phyloP scores from a whole-genome alignment of 2,888 invertebrate species.

The Caenorhabditis drosophilae region DNA sequence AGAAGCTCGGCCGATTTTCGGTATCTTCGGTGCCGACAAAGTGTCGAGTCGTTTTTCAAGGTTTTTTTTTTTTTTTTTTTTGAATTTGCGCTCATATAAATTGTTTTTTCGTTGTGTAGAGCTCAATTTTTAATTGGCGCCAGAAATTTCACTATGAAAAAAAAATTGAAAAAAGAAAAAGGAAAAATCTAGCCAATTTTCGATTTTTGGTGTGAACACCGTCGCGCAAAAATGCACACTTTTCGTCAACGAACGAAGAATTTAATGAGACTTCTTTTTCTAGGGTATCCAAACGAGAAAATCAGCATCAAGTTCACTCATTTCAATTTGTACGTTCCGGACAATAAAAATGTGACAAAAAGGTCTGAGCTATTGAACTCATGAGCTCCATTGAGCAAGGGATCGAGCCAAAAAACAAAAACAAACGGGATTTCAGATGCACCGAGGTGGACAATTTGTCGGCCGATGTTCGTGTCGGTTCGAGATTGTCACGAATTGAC shows the following conservation, averaged over 20 bases:
- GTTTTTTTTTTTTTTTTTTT: constrained; percentile 2
- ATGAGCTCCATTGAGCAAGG: neutral
- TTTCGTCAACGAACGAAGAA: too few species aligned
- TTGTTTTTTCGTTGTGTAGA: too few species aligned
- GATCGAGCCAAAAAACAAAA: neutral
- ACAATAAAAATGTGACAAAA: constrained; percentile 40
- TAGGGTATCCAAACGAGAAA: constrained; percentile 59
- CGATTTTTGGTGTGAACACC: too few species aligned
- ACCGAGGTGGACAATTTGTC: constrained; percentile 72
- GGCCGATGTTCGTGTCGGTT: constrained; percentile 80
- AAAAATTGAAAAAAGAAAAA: too few species aligned
- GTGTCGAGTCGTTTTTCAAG: constrained; percentile 42
- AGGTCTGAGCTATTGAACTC: constrained; percentile 16
- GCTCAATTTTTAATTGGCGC: too few species aligned
- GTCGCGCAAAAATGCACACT: too few species aligned
- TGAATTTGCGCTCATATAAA: neutral
- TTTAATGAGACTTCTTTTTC: constrained; percentile 39
- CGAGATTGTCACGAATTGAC: constrained; percentile 84
- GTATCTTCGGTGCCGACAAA: constrained; percentile 38
- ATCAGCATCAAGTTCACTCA: constrained; percentile 60
- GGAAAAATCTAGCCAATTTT: too few species aligned
- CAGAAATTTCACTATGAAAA: too few species aligned
- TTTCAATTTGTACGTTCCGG: constrained; percentile 64
- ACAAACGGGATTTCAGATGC: constrained; percentile 74
- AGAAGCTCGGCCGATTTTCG: constrained; percentile 26